Base-by-base conservation (phyloP, 2,797 vertebrate genomes). In the Hoplostethus mediterraneus region DNA sequence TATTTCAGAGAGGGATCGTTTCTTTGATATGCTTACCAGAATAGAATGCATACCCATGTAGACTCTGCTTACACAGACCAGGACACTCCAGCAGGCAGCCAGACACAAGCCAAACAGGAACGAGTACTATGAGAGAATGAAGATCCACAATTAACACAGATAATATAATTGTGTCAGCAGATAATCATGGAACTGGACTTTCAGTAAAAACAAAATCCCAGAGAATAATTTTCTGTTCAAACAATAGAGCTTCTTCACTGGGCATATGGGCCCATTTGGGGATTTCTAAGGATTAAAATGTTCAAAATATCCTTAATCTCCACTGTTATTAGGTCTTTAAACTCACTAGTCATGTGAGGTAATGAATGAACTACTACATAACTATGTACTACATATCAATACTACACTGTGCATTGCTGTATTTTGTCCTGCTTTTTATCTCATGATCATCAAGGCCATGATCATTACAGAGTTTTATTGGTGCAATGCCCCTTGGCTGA, bases 21-120 rank as follows among this genome's bases (percentile, higher is more conserved):
- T 25, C 48, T 61, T 58, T 57, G 5, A 68, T 16, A 33, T 75
- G 67, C 81, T 97, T 92, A 99, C 98, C 97, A 99, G 92, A 85
- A 99, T 89, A 52, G 98, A 99, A 89, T 99, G 98, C 98, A 99
- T 99, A 70, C 98, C 98, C 98, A 99, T 98, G 93, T 99, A 99
- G 92, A 99, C 89, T 89, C 98, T 94, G 93, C 98, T 99, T 62
- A 97, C 93, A 86, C 98, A 99, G 80, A 99, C 98, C 88, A 99
- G 94, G 84, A 94, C 80, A 84, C 96, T 97, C 98, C 98, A 99
- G 93, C 92, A 94, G 51, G 96, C 87, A 38, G 96, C 95, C 78
- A 98, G 89, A 67, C 92, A 81, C 61, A 99, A 91, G 53, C 98
- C 98, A 71, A 96, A 95, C 21, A 95, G 61, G 88, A 98, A 95